Conservation (phyloP, 2,797 vertebrate species). For the Selene dorsalis region DNA sequence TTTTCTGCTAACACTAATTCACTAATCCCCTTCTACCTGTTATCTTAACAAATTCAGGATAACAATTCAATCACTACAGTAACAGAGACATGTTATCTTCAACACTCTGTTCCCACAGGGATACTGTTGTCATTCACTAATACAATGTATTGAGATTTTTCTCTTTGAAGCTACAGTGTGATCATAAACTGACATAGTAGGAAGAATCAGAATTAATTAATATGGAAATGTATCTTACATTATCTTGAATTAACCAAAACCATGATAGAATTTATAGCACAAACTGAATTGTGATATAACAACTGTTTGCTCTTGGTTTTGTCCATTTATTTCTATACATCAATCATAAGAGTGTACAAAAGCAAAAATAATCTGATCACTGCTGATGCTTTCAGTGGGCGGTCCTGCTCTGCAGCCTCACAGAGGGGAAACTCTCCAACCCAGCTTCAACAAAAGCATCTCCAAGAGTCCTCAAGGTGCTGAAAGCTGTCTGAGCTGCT, state of each 20-base stretch:
- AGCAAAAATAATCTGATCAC: conserved; percentile 8
- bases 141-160: neutral
- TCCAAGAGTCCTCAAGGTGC: conserved; percentile 55
- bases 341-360: neutral
- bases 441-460: conserved; percentile 63
- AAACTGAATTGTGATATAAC: neutral
- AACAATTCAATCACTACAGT: neutral
- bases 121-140: neutral
- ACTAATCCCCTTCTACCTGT: neutral
- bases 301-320: neutral
- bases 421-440: conserved; percentile 48
- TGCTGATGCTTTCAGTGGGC: conserved; percentile 19
- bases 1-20: neutral
- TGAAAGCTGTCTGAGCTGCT: conserved; percentile 74
- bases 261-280: neutral
- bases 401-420: conserved; percentile 15
- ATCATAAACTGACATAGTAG: neutral
- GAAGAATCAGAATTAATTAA: neutral
- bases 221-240: neutral
- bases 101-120: neutral
- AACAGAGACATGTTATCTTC: neutral
- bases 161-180: neutral
- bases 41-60: too few relatives aligned
- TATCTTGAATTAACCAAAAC: neutral
- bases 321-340: neutral